Evolutionary conservation across 2,888 invertebrate genomes (phyloP), one percentile per base, ranked within the genome.

Genomic region (Teleiodes luculella): DNA sequence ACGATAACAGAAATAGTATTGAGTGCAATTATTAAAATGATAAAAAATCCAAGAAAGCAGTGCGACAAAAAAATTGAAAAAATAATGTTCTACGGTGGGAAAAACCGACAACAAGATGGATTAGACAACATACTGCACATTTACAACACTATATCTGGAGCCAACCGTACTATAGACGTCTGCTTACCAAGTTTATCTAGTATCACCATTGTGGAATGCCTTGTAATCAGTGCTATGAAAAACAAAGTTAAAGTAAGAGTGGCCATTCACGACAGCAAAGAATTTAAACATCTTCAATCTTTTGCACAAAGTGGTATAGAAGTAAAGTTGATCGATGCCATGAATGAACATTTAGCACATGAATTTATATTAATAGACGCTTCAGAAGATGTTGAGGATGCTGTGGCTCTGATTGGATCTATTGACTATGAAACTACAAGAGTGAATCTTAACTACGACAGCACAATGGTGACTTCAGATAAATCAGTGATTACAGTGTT

Each of bases 341-440:
- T 14, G 14, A 16, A 37, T 10, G 3, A 70, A 78, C 8, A 67
- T 64, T 57, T 85, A 50, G 78, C 74, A 57, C 79, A 85, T 43
- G 80, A 84, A 55, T 85, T 84, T 52, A 64, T 81, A 53, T 64
- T 86, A 51, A 65, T 86, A 6, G 83, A 86, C 53, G 76, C 68
- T 8, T 31, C 57, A 6, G 62, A 57, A 3, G 58, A 56, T 7
- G 53, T 37, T 3, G 46, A 49, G 1, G 76, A 74, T n/a, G 70
- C 77, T 2, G 65, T 84, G 39, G 84, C 78, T 0, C 63, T 80
- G 13, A 61, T 82, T 16, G 84, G 85, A 1, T 74, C 79, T 0
- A 59, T 86, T 14, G 77, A 83, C 59, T 76, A 77, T 51, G 76
- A 76, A 37, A 61, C 74, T 0, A 50, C 57, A 10, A 57, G 71